phyloP scores from a whole-genome alignment of 2,797 vertebrate species.

The Microcaecilia unicolor region DNA sequence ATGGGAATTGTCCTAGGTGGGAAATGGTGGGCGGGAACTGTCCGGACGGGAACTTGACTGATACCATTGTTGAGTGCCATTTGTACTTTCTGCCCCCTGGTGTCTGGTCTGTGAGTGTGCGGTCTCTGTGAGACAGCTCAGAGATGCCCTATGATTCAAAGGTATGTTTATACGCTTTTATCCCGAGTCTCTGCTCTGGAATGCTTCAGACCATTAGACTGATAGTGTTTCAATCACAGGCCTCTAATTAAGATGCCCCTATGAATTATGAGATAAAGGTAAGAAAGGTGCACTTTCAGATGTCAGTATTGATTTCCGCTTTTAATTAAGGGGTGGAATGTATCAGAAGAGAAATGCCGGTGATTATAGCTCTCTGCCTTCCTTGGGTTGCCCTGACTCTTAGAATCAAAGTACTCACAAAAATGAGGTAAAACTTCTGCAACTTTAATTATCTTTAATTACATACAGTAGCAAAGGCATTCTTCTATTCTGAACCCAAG shows the following conservation, averaged over 20 bases:
- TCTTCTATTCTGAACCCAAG: too few species aligned
- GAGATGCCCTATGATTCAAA: too few species aligned
- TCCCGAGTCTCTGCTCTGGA: too few species aligned
- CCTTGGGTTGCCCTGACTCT: slow-evolving; percentile 20
- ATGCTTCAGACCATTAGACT: slow-evolving; percentile 17
- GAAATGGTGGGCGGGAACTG: too few species aligned
- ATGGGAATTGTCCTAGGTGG: too few species aligned
- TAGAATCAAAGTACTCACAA: slow-evolving; percentile 28
- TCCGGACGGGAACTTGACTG: too few species aligned
- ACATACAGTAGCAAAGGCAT: too few species aligned
- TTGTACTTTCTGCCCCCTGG: too few species aligned
- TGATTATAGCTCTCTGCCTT: slow-evolving; percentile 43
- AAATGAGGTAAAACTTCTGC: slow-evolving; percentile 25
- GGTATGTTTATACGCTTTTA: too few species aligned
- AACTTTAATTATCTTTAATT: slow-evolving; percentile 45
- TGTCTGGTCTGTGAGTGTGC: too few species aligned
- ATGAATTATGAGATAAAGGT: slow-evolving; percentile 48
- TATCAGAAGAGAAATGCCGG: slow-evolving; percentile 41
- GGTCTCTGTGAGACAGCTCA: too few species aligned
- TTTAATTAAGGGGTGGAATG: slow-evolving; percentile 50
- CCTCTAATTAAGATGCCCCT: slow-evolving; percentile 44
- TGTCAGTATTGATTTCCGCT: slow-evolving; percentile 51
- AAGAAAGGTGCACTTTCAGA: slow-evolving; percentile 45
- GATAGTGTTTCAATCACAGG: slow-evolving; percentile 29
- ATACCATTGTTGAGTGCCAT: too few species aligned